A percentile compares a stretch with the other conserved stretches of the same genome.
These are phyloP conservation scores for Ormyrus labotus DNA, from an alignment of 2,888 invertebrate genomes.

Conservation along the genomic window DNA sequence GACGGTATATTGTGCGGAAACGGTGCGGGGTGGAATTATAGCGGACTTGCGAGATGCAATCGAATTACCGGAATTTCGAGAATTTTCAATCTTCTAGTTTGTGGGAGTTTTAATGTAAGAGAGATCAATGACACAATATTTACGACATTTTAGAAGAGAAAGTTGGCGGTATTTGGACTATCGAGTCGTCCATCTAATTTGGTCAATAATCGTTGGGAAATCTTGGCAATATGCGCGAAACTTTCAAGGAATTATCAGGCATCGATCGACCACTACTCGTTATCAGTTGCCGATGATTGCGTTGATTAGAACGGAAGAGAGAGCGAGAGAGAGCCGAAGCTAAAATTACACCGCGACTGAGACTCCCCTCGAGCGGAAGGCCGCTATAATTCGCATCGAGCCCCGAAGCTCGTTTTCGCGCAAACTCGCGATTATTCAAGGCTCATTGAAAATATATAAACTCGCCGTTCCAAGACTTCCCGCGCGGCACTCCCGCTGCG, in stretches of 20 bases:
- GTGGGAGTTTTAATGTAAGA: no score
- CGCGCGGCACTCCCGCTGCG: constrained; percentile 24
- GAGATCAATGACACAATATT: no score
- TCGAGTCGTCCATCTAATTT: constrained; percentile 23
- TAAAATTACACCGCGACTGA: background rate
- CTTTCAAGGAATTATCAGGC: background rate
- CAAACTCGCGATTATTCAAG: constrained; percentile 12
- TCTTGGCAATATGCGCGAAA: background rate
- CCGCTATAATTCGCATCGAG: constrained; percentile 7
- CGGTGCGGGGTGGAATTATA: no score
- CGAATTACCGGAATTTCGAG: no score
- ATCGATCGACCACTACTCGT: constrained; percentile 37
- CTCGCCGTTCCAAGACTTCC: constrained; percentile 6
- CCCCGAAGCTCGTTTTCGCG: background rate
- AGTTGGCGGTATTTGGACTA: background rate
- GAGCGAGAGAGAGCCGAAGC: background rate
- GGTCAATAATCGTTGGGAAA: constrained; percentile 24
- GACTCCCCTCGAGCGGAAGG: constrained; percentile 2
- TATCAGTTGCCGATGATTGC: constrained; percentile 33
- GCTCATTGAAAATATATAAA: constrained; percentile 21
- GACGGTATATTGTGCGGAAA: no score
- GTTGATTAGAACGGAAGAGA: constrained; percentile 25
- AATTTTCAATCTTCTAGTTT: no score
- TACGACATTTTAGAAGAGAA: no score
- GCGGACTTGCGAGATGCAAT: no score